Conservation (phyloP, 53 echinoderm and acorn worm species). For the Echinometra lucunter region DNA sequence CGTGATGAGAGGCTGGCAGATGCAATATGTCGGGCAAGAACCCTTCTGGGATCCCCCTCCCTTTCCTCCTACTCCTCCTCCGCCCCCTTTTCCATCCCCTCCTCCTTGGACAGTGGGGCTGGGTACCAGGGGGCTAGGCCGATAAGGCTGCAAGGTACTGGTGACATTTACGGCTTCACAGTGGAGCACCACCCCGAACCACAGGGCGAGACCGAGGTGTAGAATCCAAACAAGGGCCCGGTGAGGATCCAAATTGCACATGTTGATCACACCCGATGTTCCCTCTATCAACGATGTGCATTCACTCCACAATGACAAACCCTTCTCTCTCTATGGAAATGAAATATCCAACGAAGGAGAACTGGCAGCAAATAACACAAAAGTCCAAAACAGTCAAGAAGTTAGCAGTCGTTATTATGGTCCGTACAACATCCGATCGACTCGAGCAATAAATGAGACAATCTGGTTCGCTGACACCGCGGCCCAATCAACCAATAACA, state of each 20-base stretch:
- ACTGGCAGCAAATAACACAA: background rate
- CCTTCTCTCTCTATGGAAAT: background rate
- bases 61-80: background rate
- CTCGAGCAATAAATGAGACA: no score
- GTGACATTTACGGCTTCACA: slow-evolving; percentile 30
- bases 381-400: background rate
- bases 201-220: slow-evolving; percentile 41
- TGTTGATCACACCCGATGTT: background rate
- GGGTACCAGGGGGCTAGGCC: slow-evolving; percentile 47
- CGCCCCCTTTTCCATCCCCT: background rate
- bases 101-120: slow-evolving; percentile 20
- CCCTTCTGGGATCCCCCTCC: background rate
- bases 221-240: slow-evolving; percentile 22
- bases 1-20: slow-evolving; percentile 24
- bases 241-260: slow-evolving; percentile 8
- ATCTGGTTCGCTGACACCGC: background rate
- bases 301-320: background rate
- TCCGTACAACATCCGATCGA: slow-evolving; percentile 34
- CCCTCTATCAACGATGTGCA: background rate
- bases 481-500: background rate
- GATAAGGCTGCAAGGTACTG: slow-evolving; percentile 52
- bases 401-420: background rate
- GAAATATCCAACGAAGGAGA: background rate
- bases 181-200: slow-evolving; percentile 27
- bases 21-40: slow-evolving; percentile 16